Percentiles rank a stretch among this genome's conserved stretches.
phyloP scores from a whole-genome alignment of 2,797 vertebrate species.

The Numenius phaeopus region DNA sequence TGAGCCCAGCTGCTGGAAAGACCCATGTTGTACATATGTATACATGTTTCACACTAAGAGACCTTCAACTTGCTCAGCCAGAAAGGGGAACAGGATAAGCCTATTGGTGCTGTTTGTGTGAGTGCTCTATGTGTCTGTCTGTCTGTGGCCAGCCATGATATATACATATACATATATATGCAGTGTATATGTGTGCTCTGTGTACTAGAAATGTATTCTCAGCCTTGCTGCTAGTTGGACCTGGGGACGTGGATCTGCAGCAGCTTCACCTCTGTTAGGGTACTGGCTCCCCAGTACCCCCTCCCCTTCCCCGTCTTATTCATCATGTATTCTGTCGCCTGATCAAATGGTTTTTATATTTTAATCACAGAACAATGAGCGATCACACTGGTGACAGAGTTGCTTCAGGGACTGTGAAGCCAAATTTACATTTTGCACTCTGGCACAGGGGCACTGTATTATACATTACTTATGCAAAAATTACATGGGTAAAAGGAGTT shows the following conservation, averaged over 20 bases:
- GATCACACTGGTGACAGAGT: not conserved
- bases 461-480: not conserved
- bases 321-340: not conserved
- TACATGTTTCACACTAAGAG: not conserved
- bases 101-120: not conserved
- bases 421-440: not conserved
- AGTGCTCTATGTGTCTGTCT: not conserved
- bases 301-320: not conserved
- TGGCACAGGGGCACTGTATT: not conserved
- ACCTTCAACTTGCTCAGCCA: not conserved
- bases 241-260: not conserved
- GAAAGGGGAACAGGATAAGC: not conserved
- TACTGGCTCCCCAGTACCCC: not conserved
- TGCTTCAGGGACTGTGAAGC: not conserved
- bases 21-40: not conserved
- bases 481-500: not conserved
- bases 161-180: not conserved
- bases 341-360: not conserved
- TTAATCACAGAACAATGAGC: not conserved
- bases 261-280: not conserved
- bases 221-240: not conserved
- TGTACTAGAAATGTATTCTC: not conserved
- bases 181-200: not conserved
- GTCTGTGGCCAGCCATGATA: not conserved
- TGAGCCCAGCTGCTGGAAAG: not conserved